These are phyloP conservation scores for Channallabes apus DNA, from an alignment of 2,797 vertebrate species.

Conservation along the genomic window DNA sequence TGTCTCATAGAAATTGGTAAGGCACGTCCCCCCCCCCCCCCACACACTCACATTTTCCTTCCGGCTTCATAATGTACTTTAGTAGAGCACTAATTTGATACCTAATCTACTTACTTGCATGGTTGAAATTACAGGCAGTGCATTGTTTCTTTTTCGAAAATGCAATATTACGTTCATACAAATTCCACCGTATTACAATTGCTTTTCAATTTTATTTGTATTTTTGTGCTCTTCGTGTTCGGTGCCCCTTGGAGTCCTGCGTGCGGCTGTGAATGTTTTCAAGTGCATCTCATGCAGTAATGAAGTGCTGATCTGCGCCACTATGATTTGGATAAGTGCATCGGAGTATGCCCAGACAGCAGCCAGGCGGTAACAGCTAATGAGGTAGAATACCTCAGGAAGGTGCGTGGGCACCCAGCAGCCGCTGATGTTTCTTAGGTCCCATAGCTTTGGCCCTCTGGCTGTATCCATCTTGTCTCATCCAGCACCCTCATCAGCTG, in stretches of 20 bases:
- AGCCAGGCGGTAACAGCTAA: constrained; percentile 61
- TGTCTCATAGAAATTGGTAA: constrained; percentile 27
- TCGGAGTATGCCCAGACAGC: constrained; percentile 67
- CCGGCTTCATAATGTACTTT: constrained; percentile 5
- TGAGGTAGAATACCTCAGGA: constrained; percentile 69
- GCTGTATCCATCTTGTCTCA: constrained; percentile 22
- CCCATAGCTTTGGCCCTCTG: constrained; percentile 19
- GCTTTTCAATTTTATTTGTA: neutral
- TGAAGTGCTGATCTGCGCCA: constrained; percentile 71
- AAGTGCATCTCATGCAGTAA: constrained; percentile 68
- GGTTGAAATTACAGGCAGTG: neutral
- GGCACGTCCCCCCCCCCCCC: neutral
- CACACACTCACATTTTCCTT: neutral
- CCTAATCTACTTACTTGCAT: constrained; percentile 16
- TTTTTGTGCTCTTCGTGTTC: constrained; percentile 10
- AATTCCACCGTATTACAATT: neutral
- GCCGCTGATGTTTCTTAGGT: constrained; percentile 31
- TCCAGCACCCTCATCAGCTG: constrained; percentile 14
- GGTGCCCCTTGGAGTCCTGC: constrained; percentile 30
- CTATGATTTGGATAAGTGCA: constrained; percentile 72
- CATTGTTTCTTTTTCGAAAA: neutral
- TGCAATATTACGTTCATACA: neutral
- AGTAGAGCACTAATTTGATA: neutral
- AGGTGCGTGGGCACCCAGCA: constrained; percentile 38
- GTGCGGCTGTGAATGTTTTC: constrained; percentile 35